Evolutionary conservation across 2,888 invertebrate species (phyloP).

Genomic region (Hirudinaria manillensis): DNA sequence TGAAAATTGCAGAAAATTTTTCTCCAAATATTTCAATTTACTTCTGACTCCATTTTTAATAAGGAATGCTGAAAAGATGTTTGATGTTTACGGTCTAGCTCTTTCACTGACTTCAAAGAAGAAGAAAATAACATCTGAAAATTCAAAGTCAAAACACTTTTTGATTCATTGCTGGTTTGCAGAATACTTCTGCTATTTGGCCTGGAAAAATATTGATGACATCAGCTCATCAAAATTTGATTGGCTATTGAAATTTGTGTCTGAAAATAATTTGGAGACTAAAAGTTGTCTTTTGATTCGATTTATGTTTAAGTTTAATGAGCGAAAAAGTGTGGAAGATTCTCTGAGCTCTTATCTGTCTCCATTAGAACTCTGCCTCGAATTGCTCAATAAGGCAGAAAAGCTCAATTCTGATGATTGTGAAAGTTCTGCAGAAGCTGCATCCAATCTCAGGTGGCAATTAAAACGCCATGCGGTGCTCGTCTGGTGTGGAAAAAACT

Average conservation of each 20-base stretch:
- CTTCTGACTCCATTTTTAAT: slow-evolving; percentile 17
- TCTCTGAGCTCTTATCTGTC: slow-evolving; percentile 15
- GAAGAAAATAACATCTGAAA: slow-evolving; percentile 22
- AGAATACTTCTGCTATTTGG: slow-evolving; percentile 21
- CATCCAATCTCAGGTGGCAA: not conserved
- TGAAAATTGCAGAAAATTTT: slow-evolving; percentile 21
- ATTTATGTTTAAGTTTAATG: slow-evolving; percentile 28
- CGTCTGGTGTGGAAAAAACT: slow-evolving; percentile 22
- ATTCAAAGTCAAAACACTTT: slow-evolving; percentile 24
- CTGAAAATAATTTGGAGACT: slow-evolving; percentile 24
- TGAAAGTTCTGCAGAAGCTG: not conserved
- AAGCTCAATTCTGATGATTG: slow-evolving; percentile 7
- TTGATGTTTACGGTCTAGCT: slow-evolving; percentile 5
- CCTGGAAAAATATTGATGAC: slow-evolving; percentile 17
- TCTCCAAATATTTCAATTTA: slow-evolving; percentile 25
- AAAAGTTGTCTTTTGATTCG: slow-evolving; percentile 24
- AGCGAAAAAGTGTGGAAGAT: not conserved
- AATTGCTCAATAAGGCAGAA: slow-evolving; percentile 13
- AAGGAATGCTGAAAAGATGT: slow-evolving; percentile 16
- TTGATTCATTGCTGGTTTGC: slow-evolving; percentile 29
- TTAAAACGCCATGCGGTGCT: slow-evolving; percentile 24
- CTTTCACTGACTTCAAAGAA: slow-evolving; percentile 21
- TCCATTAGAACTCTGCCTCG: slow-evolving; percentile 23
- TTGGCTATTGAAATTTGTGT: slow-evolving; percentile 28
- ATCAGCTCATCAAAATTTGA: slow-evolving; percentile 4